Percentiles rank a stretch among this genome's conserved stretches.
phyloP scores from a whole-genome alignment of 2,888 invertebrate species.

The Strigamia maritima region DNA sequence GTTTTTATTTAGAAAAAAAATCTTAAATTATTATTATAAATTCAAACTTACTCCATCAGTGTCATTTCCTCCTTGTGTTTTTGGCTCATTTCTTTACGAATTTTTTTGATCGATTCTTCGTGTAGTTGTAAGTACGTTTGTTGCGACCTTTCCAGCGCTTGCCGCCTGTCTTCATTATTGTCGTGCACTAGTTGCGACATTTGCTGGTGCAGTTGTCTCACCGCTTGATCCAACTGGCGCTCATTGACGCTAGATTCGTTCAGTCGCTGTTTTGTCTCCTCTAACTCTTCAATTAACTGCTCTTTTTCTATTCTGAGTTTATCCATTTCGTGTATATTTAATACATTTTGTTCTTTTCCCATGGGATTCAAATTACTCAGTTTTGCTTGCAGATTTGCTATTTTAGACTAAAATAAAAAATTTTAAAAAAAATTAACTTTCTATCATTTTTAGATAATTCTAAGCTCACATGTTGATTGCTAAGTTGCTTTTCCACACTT shows the following conservation, averaged over 20 bases:
- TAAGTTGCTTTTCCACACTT: neutral
- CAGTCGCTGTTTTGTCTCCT: neutral
- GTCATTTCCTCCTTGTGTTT: conserved; percentile 4
- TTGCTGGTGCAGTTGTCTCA: conserved; percentile 34
- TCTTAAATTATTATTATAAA: neutral
- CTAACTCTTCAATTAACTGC: neutral
- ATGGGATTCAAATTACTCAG: neutral
- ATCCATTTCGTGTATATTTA: neutral
- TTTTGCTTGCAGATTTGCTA: conserved; percentile 3
- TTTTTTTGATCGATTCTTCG: conserved; percentile 37
- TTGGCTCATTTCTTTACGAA: conserved; percentile 36
- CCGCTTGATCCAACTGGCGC: neutral
- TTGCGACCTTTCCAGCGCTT: conserved; percentile 35
- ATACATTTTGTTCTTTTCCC: neutral
- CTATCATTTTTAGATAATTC: neutral
- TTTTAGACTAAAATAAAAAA: conserved; percentile 1
- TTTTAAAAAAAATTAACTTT: neutral
- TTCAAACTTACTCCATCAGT: conserved; percentile 5
- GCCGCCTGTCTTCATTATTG: conserved; percentile 22
- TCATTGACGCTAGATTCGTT: conserved; percentile 1
- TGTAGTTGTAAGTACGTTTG: conserved; percentile 32
- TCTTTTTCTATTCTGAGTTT: conserved; percentile 26
- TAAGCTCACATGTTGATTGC: neutral
- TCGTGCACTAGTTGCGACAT: conserved; percentile 27
- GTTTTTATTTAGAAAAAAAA: neutral